Evolutionary conservation across 64 coral and sea anemone species (phyloP).

Genomic region (Exaiptasia diaphana): DNA sequence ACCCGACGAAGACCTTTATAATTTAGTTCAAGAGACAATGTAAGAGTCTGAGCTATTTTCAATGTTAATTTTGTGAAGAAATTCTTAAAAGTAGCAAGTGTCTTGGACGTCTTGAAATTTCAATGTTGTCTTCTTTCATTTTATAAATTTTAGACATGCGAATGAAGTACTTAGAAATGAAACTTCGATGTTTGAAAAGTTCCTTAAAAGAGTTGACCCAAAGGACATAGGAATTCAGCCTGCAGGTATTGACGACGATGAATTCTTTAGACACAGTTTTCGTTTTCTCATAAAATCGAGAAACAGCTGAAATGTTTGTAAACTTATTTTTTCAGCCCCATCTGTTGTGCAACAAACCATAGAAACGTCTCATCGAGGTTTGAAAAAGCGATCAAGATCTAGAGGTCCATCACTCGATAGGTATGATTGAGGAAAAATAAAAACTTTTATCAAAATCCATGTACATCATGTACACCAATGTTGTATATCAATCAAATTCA

Average conservation of each 20-base stretch:
- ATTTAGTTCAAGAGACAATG: constrained; percentile 89
- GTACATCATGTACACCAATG: no score
- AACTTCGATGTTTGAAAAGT: constrained; percentile 99
- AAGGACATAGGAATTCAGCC: constrained; percentile 82
- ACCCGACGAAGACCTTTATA: constrained; percentile 89
- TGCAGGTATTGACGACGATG: background rate
- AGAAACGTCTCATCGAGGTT: constrained; percentile 70
- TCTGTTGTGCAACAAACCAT: constrained; percentile 39
- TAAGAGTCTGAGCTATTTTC: constrained; percentile 36
- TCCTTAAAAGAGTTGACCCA: constrained; percentile 88
- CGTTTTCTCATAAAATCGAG: background rate
- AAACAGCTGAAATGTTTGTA: background rate
- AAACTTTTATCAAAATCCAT: no score
- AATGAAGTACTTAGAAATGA: constrained; percentile 96
- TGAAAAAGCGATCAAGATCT: constrained; percentile 80
- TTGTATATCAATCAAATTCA: no score
- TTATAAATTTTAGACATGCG: constrained; percentile 76
- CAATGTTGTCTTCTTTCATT: background rate
- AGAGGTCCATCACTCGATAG: constrained; percentile 97
- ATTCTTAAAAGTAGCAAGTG: background rate
- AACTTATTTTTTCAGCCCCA: constrained; percentile 19
- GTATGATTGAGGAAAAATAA: no score
- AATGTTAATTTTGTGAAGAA: background rate
- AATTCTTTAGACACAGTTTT: background rate
- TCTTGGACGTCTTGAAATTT: background rate